Evolutionary conservation across 2,113 vertebrate species (phyloP).

Genomic region (Dryoscopus gambensis): DNA sequence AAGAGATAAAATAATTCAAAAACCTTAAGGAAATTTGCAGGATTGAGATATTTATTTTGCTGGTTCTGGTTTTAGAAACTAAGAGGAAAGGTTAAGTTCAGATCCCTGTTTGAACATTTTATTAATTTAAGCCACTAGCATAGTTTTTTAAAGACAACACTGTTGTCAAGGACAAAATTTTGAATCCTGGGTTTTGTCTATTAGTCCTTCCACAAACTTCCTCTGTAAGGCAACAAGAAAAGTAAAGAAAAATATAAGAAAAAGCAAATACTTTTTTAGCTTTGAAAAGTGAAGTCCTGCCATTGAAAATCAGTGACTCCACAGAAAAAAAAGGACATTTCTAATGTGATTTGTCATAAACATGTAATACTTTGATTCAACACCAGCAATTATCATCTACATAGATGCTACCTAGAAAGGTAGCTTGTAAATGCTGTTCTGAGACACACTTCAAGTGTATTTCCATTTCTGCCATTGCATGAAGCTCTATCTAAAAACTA

Average conservation of each 20-base stretch:
- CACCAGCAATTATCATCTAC: neutral
- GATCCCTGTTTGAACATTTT: neutral
- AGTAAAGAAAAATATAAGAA: neutral
- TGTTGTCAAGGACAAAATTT: neutral
- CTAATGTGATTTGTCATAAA: neutral
- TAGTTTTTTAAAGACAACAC: neutral
- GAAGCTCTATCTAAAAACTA: neutral
- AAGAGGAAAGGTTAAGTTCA: neutral
- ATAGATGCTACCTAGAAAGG: neutral
- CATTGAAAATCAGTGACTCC: neutral
- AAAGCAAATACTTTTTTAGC: neutral
- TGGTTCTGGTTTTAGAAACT: neutral
- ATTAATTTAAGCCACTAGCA: neutral
- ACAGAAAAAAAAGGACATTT: neutral
- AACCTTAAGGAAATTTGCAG: constrained; percentile 16
- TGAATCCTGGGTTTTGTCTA: neutral
- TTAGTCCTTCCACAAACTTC: neutral
- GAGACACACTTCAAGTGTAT: neutral
- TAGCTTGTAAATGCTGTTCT: neutral
- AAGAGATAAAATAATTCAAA: neutral
- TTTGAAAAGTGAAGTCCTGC: neutral
- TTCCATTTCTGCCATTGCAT: neutral
- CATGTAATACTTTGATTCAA: neutral
- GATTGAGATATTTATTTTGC: neutral
- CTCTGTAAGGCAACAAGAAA: neutral